Percentiles rank a stretch among this genome's conserved stretches.
Evolutionary conservation across 2,797 vertebrate genomes (phyloP).

Genomic region (Mormyrops boulengeri): DNA sequence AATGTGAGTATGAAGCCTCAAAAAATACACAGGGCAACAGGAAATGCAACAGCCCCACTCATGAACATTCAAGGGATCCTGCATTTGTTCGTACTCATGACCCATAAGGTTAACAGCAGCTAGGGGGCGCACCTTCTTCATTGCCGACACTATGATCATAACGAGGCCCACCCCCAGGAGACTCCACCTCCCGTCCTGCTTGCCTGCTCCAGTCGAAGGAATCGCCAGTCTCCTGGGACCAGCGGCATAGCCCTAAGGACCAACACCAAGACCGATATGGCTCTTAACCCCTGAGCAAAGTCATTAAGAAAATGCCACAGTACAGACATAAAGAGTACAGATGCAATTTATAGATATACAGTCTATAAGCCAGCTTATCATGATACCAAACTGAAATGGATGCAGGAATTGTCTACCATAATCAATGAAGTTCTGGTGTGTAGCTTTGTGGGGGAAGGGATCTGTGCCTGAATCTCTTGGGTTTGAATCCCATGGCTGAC

Average conservation of each 20-base stretch:
- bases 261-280: background rate
- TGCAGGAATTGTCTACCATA: background rate
- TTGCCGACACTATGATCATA: conserved; percentile 61
- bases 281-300: background rate
- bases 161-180: conserved; percentile 51
- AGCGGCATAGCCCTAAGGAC: conserved; percentile 47
- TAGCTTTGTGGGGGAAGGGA: background rate
- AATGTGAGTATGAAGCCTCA: too few relatives aligned
- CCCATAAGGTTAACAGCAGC: background rate
- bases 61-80: too few relatives aligned
- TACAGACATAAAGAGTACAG: background rate
- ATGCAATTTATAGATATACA: background rate
- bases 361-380: background rate
- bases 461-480: background rate
- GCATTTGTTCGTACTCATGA: background rate
- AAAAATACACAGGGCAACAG: too few relatives aligned
- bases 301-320: background rate
- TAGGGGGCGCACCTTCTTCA: conserved; percentile 47
- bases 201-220: conserved; percentile 53
- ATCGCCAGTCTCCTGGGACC: conserved; percentile 49
- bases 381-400: background rate
- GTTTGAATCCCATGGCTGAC: background rate
- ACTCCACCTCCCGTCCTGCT: conserved; percentile 42
- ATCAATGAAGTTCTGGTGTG: background rate
- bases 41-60: too few relatives aligned